These are phyloP conservation scores for Eulemur rubriventer DNA, from an alignment of 2,797 vertebrate genomes.

Conservation along the genomic window DNA sequence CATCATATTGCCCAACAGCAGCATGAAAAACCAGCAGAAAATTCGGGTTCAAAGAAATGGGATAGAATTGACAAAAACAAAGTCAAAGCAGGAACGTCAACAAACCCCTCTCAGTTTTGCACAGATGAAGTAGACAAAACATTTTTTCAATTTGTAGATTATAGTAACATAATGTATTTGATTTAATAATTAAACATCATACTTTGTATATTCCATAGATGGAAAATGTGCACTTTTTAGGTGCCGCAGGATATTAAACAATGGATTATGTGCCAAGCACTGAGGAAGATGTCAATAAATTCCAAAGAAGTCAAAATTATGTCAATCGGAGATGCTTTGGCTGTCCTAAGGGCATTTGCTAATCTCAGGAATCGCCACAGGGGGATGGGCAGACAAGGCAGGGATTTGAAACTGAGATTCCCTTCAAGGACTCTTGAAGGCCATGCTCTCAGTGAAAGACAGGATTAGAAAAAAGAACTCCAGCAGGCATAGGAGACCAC, in stretches of 20 bases:
- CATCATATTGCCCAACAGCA: background rate
- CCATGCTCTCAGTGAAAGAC: background rate
- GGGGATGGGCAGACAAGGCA: background rate
- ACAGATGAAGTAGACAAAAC: background rate
- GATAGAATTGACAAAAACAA: background rate
- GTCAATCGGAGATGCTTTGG: background rate
- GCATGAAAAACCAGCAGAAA: background rate
- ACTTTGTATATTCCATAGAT: background rate
- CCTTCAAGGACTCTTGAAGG: background rate
- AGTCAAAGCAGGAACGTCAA: background rate
- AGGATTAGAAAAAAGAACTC: background rate
- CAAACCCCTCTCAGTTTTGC: background rate
- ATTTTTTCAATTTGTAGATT: background rate
- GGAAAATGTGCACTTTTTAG: background rate
- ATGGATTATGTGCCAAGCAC: background rate
- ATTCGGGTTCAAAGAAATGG: background rate
- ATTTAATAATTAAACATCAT: background rate
- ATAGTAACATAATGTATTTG: background rate
- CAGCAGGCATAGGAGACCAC: background rate
- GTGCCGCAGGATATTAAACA: background rate
- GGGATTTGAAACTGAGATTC: background rate
- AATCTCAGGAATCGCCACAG: background rate
- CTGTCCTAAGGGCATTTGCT: background rate
- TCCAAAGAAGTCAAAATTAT: background rate
- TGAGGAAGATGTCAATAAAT: background rate